Conservation (phyloP, 2,797 vertebrate species). For the Dromococcyx pavoninus region DNA sequence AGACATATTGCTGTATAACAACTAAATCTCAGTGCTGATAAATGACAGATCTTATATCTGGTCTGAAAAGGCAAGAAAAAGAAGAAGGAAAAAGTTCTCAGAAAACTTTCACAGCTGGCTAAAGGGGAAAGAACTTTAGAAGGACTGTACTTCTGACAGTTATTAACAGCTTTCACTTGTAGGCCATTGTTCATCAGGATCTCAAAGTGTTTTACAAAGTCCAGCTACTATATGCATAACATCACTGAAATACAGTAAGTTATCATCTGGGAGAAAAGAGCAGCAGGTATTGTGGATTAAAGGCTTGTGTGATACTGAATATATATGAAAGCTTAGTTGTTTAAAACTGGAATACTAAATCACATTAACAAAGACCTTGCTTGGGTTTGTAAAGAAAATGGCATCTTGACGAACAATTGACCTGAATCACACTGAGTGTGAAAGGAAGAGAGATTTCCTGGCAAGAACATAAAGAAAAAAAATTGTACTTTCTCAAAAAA, state of each 20-base stretch:
- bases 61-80: slow-evolving; percentile 6
- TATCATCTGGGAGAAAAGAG: background rate
- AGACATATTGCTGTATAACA: slow-evolving; percentile 53
- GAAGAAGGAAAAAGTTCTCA: background rate
- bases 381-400: background rate
- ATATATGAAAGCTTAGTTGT: background rate
- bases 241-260: background rate
- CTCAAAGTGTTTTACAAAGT: background rate
- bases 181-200: background rate
- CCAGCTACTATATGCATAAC: background rate
- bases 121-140: slow-evolving; percentile 15
- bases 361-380: background rate
- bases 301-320: background rate
- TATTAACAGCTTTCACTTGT: background rate
- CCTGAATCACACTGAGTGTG: background rate
- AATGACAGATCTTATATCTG: slow-evolving; percentile 38
- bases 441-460: background rate
- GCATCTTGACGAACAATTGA: background rate
- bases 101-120: background rate
- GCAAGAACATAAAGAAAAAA: background rate
- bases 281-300: background rate
- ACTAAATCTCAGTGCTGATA: slow-evolving; percentile 47
- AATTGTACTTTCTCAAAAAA: background rate
- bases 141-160: background rate
- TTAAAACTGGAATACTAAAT: background rate